Base-by-base conservation (phyloP, 1,140 invertebrate genomes). In the Saccostrea glomerata region DNA sequence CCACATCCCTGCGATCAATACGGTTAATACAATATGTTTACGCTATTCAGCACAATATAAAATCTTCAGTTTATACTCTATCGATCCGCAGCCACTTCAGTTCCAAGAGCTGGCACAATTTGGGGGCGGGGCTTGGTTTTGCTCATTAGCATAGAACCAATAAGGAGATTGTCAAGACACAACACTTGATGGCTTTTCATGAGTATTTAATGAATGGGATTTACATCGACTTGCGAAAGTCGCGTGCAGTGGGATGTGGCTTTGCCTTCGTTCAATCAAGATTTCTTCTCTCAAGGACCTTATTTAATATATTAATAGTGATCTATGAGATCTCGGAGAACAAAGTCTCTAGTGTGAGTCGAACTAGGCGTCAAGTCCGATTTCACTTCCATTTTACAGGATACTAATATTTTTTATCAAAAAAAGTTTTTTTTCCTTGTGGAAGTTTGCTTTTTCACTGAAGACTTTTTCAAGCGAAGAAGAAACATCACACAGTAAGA, bases 191-290 rank as follows among this genome's bases (percentile, higher is more conserved):
- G 87, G 66, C 40, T 88, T 88, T 85, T 85, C 87, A 88, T 70
- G 87, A 88, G 87, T 85, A 85, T 82, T 88, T 88, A 88, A 88
- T 88, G 84, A 88, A 88, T 85, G 87, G 55, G 63, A 85, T 88
- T 85, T 85, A 56, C 87, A 88, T 85, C 87, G 84, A 77, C 66
- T 88, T 82, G 84, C 84, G 83, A 70, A 63, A 77, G 77, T 84
- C 86, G 86, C 82, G 86, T 87, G 86, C 82, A 84, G 83, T 85
- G 87, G 87, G 87, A 73, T 85, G 87, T 85, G 87, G 63, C 87
- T 88, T 88, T 56, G 40, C 47, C 47, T 23, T 47, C 47, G 70
- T 77, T 70, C 85, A 86, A 77, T 77, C 70, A 86, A 73, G 63
- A 86, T 77, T 86, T 85, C 55, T 86, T 85, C 55, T 58, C 55